Evolutionary conservation across 2,888 invertebrate genomes (phyloP).

Genomic region (Cataglyphis rosenhaueri): DNA sequence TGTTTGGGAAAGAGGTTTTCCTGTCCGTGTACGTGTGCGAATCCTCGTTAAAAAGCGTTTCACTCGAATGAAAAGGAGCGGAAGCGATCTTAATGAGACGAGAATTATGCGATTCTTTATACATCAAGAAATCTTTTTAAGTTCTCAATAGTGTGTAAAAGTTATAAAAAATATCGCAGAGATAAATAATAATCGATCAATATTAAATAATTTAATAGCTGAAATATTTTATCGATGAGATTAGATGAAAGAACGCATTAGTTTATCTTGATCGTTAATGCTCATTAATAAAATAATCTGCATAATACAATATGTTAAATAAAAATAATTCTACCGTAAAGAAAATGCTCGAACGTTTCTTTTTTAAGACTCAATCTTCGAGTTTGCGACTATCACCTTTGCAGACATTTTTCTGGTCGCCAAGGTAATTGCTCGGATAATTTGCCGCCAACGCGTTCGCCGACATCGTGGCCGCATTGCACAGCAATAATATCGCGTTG

Average conservation of each 20-base stretch:
- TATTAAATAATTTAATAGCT: not conserved
- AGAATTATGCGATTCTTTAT: constrained; percentile 50
- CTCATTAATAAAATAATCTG: not conserved
- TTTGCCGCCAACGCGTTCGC: constrained; percentile 46
- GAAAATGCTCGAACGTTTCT: not conserved
- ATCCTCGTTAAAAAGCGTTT: constrained; percentile 72
- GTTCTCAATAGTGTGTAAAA: not conserved
- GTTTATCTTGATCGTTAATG: not conserved
- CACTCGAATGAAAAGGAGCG: constrained; percentile 66
- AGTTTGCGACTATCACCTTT: constrained; percentile 3
- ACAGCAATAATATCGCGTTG: constrained; percentile 44
- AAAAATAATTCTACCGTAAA: constrained; percentile 38
- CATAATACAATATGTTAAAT: constrained; percentile 50
- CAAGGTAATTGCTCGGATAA: constrained; percentile 58
- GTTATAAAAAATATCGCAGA: not conserved
- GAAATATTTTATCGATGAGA: not conserved
- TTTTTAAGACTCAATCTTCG: not conserved
- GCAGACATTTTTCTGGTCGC: constrained; percentile 5
- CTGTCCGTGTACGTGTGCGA: constrained; percentile 39
- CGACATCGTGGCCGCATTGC: constrained; percentile 37
- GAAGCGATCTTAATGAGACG: constrained; percentile 65
- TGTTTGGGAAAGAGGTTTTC: constrained; percentile 70
- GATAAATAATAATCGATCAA: not conserved
- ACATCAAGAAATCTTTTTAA: not conserved
- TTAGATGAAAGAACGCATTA: not conserved